phyloP scores from a whole-genome alignment of 2,888 invertebrate genomes.

The Limnephilus rhombicus region DNA sequence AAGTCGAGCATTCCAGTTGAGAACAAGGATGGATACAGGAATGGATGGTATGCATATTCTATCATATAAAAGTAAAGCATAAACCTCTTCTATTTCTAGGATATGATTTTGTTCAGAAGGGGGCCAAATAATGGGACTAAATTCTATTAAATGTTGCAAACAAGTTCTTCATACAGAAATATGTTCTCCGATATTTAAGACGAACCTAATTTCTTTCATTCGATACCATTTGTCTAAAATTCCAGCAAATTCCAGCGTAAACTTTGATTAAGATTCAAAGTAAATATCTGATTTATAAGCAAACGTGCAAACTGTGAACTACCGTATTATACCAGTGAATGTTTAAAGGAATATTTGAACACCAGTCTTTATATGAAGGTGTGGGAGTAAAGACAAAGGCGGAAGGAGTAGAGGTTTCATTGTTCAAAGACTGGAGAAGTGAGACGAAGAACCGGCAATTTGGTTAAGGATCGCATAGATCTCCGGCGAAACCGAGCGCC shows the following conservation, averaged over 20 bases:
- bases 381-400: not conserved
- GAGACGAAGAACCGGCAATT: not conserved
- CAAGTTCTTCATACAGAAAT: too few species aligned
- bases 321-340: not conserved
- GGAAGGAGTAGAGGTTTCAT: constrained; percentile 6
- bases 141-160: too few species aligned
- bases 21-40: too few species aligned
- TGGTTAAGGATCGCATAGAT: constrained; percentile 18
- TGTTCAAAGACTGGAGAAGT: not conserved
- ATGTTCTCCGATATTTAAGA: too few species aligned
- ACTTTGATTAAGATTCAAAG: not conserved
- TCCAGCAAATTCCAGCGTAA: not conserved
- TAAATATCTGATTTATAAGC: not conserved
- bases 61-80: too few species aligned
- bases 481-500: not conserved
- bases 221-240: not conserved
- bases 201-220: too few species aligned
- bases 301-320: not conserved
- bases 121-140: too few species aligned
- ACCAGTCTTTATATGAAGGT: not conserved
- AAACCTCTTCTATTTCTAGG: too few species aligned
- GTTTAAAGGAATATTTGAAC: not conserved
- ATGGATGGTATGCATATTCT: too few species aligned
- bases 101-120: too few species aligned
- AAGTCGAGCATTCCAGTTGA: too few species aligned